Evolutionary conservation across 2,888 invertebrate species (phyloP).

Genomic region (Drosophila recens): DNA sequence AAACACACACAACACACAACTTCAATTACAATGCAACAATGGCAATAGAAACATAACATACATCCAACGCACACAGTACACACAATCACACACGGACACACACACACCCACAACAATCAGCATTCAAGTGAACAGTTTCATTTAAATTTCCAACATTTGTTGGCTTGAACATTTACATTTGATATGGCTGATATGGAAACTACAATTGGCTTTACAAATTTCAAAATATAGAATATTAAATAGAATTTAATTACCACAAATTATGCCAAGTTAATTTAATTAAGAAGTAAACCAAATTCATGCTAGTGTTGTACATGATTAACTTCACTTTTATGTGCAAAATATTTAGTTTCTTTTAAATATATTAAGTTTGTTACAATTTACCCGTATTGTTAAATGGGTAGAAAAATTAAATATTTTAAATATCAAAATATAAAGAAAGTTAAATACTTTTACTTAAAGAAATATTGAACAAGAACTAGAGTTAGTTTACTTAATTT

Average conservation of each 20-base stretch:
- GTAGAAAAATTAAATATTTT: not conserved
- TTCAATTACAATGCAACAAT: conserved; percentile 24
- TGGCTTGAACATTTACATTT: conserved; percentile 7
- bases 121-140: conserved; percentile 49
- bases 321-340: not conserved
- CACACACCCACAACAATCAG: conserved; percentile 19
- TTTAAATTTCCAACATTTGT: conserved; percentile 36
- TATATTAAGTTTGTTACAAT: no score
- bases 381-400: no score
- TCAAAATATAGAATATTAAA: not conserved
- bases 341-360: not conserved
- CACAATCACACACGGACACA: conserved; percentile 14
- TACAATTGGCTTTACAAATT: not conserved
- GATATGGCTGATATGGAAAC: not conserved
- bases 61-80: conserved; percentile 7
- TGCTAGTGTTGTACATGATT: not conserved
- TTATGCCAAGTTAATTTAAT: not conserved
- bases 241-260: not conserved
- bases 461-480: no score
- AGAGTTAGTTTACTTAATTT: no score
- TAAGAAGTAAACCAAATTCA: not conserved
- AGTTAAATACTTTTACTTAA: no score
- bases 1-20: conserved; percentile 5
- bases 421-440: not conserved
- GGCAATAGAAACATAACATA: conserved; percentile 22